These are phyloP conservation scores for Mohoua ochrocephala DNA, from an alignment of 2,113 vertebrate genomes.

Conservation along the genomic window DNA sequence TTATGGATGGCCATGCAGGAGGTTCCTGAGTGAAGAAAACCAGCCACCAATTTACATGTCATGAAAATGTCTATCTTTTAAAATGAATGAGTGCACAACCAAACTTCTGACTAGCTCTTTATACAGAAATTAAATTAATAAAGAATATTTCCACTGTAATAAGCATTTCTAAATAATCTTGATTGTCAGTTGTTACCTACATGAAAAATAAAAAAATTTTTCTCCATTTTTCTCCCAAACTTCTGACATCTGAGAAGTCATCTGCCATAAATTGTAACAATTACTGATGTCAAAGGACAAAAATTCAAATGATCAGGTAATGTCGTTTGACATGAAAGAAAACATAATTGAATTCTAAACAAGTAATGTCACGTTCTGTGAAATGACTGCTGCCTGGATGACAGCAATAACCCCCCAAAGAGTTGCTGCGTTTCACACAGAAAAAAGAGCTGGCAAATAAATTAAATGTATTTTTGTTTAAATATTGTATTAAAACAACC, in stretches of 20 bases:
- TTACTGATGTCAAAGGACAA: background rate
- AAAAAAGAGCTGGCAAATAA: background rate
- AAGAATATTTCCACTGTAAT: background rate
- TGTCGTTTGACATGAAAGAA: background rate
- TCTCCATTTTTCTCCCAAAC: background rate
- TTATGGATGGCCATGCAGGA: background rate
- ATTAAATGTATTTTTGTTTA: background rate
- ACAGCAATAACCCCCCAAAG: background rate
- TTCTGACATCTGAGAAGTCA: background rate
- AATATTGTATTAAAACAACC: background rate
- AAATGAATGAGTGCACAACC: background rate
- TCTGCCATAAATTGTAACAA: background rate
- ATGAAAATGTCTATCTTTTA: background rate
- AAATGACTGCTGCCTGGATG: background rate
- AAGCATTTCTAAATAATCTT: background rate
- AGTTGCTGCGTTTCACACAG: background rate
- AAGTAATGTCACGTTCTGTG: background rate
- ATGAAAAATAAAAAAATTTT: background rate
- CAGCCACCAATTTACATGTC: background rate
- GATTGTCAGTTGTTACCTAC: background rate
- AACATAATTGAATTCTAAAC: conserved; percentile 23
- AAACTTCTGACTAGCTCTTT: background rate
- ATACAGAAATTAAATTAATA: background rate
- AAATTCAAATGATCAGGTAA: conserved; percentile 20
- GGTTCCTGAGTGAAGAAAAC: background rate